Percentiles rank a stretch among this genome's conserved stretches.
Conservation (phyloP, 2,888 invertebrate genomes). For the Machimus rusticus region DNA sequence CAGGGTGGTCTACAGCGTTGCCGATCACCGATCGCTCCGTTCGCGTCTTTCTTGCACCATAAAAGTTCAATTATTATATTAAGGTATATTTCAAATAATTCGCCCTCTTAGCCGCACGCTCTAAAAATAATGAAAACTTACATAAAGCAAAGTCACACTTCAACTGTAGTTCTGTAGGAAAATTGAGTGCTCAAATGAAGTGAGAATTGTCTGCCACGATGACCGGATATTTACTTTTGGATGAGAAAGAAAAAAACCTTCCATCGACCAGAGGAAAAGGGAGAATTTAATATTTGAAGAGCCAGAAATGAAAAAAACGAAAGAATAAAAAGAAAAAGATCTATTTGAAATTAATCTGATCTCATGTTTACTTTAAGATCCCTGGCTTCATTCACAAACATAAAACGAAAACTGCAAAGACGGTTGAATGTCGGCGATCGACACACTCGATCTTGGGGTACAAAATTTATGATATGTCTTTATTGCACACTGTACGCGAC, state of each 20-base stretch:
- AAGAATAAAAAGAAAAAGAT: not conserved
- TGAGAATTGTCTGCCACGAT: not conserved
- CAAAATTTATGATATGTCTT: not conserved
- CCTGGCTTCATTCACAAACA: not conserved
- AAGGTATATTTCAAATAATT: not conserved
- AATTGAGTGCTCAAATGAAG: not conserved
- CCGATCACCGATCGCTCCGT: not conserved
- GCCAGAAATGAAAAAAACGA: not conserved
- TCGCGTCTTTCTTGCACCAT: not conserved
- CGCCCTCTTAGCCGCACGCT: not conserved
- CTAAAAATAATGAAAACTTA: not conserved
- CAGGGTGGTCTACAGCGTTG: not conserved
- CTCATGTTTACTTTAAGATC: not conserved
- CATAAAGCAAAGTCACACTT: not conserved
- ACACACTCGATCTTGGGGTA: not conserved
- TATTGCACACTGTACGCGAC: not conserved
- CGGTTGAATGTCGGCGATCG: not conserved
- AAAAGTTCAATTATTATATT: not conserved
- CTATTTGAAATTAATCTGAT: not conserved
- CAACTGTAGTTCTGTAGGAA: not conserved
- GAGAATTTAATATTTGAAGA: not conserved
- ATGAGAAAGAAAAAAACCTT: not conserved
- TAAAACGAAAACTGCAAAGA: not conserved
- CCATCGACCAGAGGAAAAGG: not conserved
- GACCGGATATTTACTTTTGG: not conserved